Evolutionary conservation across 1,140 invertebrate genomes (phyloP), one percentile per base, ranked within the genome.

Genomic region (Helicoverpa zea): DNA sequence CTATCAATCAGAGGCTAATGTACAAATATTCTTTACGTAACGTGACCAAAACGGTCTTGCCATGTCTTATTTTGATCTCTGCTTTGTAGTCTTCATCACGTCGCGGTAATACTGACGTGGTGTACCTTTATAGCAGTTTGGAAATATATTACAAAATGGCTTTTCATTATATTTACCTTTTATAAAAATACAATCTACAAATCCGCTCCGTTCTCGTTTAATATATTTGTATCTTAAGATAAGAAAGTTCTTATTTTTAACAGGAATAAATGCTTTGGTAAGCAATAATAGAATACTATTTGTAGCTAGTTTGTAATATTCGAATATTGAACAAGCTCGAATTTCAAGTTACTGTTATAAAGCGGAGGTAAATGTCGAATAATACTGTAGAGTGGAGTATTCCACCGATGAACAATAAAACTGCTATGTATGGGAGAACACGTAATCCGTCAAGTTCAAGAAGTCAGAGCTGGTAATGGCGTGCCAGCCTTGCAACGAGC

Each of bases 21-120:
- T 94, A 94, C 89, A 93, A 94, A 88, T 89, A 80, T 86, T 88
- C 59, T 87, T 89, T 86, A 81, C 80, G 77, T 88, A 80, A 87
- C 84, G 81, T 85, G 91, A 92, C 90, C 88, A 52, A 56, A 83
- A 83, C 43, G 90, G 89, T 92, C 89, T 89, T 90, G 91, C 90
- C 89, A 93, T 91, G 90, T 92, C 88, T 90, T 82, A 88, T 91
- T 43, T 92, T 92, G 90, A 92, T 94, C 90, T 94, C 93, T 91
- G 91, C 89, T 91, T 88, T 87, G 87, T 93, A 94, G 89, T 91
- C 83, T 88, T 90, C 84, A 85, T 79, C 87, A 84, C 80, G 84
- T 86, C 79, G 61, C 18, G 18, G 84, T 86, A 87, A 84, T 70
- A 79, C 63, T 63, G 79, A 66, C n/a, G 81, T 80, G 76, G 76